Percentiles rank a stretch among this genome's conserved stretches.
Evolutionary conservation across 2,113 vertebrate genomes (phyloP).

Genomic region (Mormyrus iriodes): DNA sequence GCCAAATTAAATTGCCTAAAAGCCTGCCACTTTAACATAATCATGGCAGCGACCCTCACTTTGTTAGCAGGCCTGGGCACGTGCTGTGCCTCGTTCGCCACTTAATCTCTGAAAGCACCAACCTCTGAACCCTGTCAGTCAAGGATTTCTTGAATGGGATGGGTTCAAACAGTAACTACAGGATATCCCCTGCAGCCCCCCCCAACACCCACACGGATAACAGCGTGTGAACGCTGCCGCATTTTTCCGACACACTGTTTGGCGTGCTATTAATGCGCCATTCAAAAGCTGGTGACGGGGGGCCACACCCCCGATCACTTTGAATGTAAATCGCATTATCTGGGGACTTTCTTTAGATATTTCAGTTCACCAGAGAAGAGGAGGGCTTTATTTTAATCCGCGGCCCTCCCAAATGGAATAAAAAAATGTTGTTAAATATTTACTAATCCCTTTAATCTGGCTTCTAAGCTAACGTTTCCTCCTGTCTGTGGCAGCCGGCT

Average conservation of each 20-base stretch:
- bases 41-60: background rate
- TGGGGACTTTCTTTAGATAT: background rate
- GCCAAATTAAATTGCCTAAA: background rate
- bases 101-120: background rate
- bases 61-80: background rate
- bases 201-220: background rate
- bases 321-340: background rate
- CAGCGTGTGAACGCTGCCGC: background rate
- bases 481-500: slow-evolving; percentile 34
- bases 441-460: slow-evolving; percentile 9
- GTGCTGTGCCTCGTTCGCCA: too few species aligned
- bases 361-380: background rate
- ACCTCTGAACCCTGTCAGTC: background rate
- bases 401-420: background rate
- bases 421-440: slow-evolving; percentile 9
- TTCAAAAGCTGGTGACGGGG: background rate
- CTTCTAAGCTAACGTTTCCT: slow-evolving; percentile 32
- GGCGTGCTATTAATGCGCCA: background rate
- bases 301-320: background rate
- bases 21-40: background rate
- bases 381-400: background rate
- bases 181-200: background rate
- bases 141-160: background rate
- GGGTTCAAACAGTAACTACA: background rate
- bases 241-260: background rate